Evolutionary conservation across 2,888 invertebrate species (phyloP).

Genomic region (Isoperla grammatica): DNA sequence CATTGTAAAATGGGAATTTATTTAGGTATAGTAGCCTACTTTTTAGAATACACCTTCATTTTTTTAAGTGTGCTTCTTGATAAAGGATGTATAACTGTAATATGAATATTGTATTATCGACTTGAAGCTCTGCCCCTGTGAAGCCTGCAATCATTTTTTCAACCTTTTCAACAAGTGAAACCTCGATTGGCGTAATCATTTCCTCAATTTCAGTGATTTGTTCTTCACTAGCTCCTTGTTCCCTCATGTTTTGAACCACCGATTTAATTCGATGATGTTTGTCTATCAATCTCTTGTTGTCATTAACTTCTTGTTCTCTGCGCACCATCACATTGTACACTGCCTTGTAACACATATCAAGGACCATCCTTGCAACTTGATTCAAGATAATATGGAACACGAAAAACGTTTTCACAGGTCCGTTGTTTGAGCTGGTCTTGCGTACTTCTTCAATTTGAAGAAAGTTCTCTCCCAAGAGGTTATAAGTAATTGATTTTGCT

Average conservation of each 20-base stretch:
- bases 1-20: no score
- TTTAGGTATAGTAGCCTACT: no score
- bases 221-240: conserved; percentile 69
- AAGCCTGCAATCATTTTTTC: conserved; percentile 70
- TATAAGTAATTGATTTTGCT: conserved; percentile 82
- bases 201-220: conserved; percentile 82
- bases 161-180: conserved; percentile 65
- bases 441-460: conserved; percentile 65
- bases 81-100: conserved; percentile 69
- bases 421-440: conserved; percentile 59
- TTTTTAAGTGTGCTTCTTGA: conserved; percentile 14
- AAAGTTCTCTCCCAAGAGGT: conserved; percentile 72
- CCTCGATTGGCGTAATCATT: conserved; percentile 81
- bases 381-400: conserved; percentile 68
- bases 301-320: conserved; percentile 56
- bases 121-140: conserved; percentile 68
- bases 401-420: conserved; percentile 74
- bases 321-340: conserved; percentile 63
- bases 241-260: conserved; percentile 71
- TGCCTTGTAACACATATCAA: conserved; percentile 66
- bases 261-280: conserved; percentile 82
- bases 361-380: conserved; percentile 60
- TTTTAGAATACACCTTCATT: no score
- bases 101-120: conserved; percentile 78
- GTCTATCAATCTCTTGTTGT: conserved; percentile 74